These are phyloP conservation scores for Lytechinus variegatus DNA, from an alignment of 35 echinoderm and acorn worm genomes.

Conservation along the genomic window DNA sequence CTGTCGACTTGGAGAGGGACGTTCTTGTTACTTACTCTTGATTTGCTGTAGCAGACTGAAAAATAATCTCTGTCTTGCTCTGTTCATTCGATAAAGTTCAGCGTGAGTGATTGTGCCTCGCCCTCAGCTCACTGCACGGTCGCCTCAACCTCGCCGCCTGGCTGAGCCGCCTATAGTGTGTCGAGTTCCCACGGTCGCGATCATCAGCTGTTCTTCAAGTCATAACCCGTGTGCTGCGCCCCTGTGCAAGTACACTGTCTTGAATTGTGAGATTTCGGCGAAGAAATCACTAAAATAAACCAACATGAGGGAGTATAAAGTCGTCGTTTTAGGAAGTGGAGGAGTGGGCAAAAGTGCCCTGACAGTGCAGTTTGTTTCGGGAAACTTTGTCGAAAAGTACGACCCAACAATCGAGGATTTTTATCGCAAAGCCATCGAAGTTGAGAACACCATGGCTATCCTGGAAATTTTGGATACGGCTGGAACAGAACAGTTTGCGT, in stretches of 20 bases:
- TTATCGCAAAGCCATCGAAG: conserved; percentile 97
- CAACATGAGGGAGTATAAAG: conserved; percentile 98
- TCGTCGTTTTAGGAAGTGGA: conserved; percentile 92
- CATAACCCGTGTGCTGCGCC: not conserved
- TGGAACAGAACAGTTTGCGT: conserved; percentile 94
- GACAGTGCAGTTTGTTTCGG: conserved; percentile 98
- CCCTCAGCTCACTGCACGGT: no score
- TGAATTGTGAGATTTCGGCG: not conserved
- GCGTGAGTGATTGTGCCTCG: no score
- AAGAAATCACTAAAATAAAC: not conserved
- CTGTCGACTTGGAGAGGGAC: no score
- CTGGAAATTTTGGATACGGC: conserved; percentile 97
- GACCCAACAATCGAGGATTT: conserved; percentile 99
- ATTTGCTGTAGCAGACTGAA: no score
- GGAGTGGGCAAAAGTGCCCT: conserved; percentile 97
- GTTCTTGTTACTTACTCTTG: no score
- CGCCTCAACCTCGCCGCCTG: not conserved
- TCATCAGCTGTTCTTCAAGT: not conserved
- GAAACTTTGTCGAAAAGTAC: conserved; percentile 98
- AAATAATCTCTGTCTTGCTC: not conserved
- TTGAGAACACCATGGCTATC: conserved; percentile 95
- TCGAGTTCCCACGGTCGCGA: not conserved
- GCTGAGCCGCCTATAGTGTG: conserved; percentile 24
- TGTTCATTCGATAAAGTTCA: not conserved
- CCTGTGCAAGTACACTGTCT: not conserved